Percentiles rank a stretch among this genome's conserved stretches.
phyloP scores from a whole-genome alignment of 2,797 vertebrate species.

The Taenioides sp. region DNA sequence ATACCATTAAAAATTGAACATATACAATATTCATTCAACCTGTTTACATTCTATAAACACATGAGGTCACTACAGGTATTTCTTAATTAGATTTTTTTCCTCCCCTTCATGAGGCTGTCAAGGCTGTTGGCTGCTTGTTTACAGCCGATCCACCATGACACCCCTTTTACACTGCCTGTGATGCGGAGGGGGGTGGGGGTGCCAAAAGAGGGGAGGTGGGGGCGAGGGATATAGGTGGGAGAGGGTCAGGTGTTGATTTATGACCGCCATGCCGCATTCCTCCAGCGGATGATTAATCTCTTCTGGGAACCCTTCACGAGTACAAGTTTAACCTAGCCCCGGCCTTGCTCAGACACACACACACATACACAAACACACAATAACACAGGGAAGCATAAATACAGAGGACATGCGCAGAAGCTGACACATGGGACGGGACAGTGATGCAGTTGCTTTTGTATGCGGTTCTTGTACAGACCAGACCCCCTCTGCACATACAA shows the following conservation, averaged over 20 bases:
- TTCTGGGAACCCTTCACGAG: conserved; percentile 84
- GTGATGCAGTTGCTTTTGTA: conserved; percentile 64
- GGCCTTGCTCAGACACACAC: conserved; percentile 58
- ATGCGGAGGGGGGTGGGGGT: conserved; percentile 29
- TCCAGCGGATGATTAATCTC: conserved; percentile 83
- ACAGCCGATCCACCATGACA: conserved; percentile 58
- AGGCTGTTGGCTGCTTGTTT: conserved; percentile 64
- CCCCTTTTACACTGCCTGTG: conserved; percentile 62
- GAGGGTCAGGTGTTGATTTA: conserved; percentile 83
- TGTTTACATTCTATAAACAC: conserved; percentile 1
- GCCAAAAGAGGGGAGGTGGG: not conserved
- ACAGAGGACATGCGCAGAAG: conserved; percentile 27
- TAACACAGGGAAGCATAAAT: conserved; percentile 8
- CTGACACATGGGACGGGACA: conserved; percentile 66
- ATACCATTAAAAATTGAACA: not conserved
- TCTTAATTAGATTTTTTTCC: conserved; percentile 49
- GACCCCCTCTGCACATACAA: not conserved
- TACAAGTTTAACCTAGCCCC: conserved; percentile 83
- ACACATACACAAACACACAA: not conserved
- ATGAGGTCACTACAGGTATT: conserved; percentile 21
- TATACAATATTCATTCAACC: not conserved
- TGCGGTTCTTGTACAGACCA: conserved; percentile 58
- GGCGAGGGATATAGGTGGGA: not conserved
- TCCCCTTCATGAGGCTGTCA: conserved; percentile 41
- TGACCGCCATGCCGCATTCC: conserved; percentile 79